Evolutionary conservation across 2,888 invertebrate species (phyloP), one percentile per base, ranked within the genome.

Genomic region (Calliopum simillimum): DNA sequence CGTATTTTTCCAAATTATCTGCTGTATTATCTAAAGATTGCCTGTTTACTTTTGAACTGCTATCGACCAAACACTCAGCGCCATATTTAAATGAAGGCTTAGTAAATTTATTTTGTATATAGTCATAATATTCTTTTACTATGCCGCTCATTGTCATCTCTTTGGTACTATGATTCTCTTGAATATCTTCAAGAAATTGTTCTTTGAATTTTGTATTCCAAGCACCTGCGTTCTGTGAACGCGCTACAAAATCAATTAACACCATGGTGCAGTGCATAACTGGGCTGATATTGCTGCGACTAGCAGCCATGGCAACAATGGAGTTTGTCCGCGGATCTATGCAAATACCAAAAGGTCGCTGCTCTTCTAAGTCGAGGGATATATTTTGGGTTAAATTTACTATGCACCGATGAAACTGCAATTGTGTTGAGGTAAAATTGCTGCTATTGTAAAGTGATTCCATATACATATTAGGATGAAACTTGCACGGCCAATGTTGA

Each of bases 201-300:
- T 74, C 69, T 71, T 76, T 55, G n/a, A 69, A 23, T 33, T 63
- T 71, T 11, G 74, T 46, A 47, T 73, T 43, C 91, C 91, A 94
- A 1, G 90, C 91, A 0, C 95, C 95, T 0, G 94, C 94, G 56
- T 91, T 90, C 86, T 97, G 97, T 5, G 91, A 90, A 79, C 88
- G 89, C 0, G 98, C 95, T 3, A 98, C 94, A 76, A 92, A 89
- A 85, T 97, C 97, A 68, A 97, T 89, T 12, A 93, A 93, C 46
- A 95, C 86, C 94, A 98, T 96, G 0, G 91, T 87, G 4, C 95
- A 91, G 87, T 98, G 98, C 82, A 93, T 91, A 59, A 94, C 85
- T 0, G 94, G 94, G 86, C 94, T 93, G n/a, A 73, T 68, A 2
- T 87, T 79, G 44, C 87, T 82, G 68, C 87, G 84, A 73, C 88